A percentile compares a stretch with the other conserved stretches of the same genome.
phyloP scores from a whole-genome alignment of 2,113 vertebrate species.

The Pardalotus punctatus region DNA sequence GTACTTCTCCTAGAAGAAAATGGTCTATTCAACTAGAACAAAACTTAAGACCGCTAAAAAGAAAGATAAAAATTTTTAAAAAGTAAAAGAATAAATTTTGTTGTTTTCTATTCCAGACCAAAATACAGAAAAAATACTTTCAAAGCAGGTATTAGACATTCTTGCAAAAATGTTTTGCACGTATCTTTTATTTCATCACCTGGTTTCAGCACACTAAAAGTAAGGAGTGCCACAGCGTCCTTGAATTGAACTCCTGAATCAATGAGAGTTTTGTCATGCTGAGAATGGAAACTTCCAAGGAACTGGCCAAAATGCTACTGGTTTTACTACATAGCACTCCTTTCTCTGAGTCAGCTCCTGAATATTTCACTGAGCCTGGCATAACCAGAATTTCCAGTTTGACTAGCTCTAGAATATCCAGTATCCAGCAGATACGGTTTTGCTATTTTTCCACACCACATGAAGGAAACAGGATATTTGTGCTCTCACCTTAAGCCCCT shows the following conservation, averaged over 20 bases:
- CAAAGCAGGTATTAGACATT: not conserved
- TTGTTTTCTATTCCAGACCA: not conserved
- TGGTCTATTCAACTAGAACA: not conserved
- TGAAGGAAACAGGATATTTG: not conserved
- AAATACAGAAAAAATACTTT: not conserved
- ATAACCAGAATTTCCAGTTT: slow-evolving; percentile 35
- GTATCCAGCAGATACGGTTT: not conserved
- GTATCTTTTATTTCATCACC: not conserved
- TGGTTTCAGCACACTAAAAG: not conserved
- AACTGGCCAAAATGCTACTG: not conserved
- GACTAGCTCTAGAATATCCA: not conserved
- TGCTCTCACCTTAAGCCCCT: not conserved
- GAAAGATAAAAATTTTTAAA: not conserved
- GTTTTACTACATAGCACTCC: not conserved
- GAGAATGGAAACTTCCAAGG: not conserved
- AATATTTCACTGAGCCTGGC: not conserved
- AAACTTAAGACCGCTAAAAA: not conserved
- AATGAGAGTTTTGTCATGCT: not conserved
- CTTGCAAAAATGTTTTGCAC: not conserved
- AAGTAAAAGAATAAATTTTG: not conserved
- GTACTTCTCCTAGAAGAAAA: not conserved
- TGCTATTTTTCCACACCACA: not conserved
- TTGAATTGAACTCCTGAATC: slow-evolving; percentile 27
- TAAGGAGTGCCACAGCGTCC: not conserved
- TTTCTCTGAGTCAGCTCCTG: not conserved